Evolutionary conservation across 2,888 invertebrate genomes (phyloP).

Genomic region (Parnassius apollo): DNA sequence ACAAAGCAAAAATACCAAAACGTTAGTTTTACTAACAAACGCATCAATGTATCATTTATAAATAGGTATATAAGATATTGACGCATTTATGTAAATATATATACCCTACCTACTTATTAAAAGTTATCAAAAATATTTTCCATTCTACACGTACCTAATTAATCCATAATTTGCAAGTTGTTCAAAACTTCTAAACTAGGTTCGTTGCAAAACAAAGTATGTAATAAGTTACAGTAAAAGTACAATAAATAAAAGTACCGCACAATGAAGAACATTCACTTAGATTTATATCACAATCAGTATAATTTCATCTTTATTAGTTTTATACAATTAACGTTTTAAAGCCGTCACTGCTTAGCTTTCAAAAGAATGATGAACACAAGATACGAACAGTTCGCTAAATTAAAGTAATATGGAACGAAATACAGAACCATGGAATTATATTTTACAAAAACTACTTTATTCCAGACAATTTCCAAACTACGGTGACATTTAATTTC

Average conservation of each 20-base stretch:
- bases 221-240: not conserved
- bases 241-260: conserved; percentile 12
- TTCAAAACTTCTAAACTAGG: no score
- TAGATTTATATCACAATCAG: conserved; percentile 15
- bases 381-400: conserved; percentile 6
- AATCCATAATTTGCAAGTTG: no score
- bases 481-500: conserved; percentile 12
- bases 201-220: no score
- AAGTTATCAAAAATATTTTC: no score
- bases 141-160: no score
- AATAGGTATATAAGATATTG: no score
- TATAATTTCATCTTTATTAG: conserved; percentile 14
- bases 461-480: conserved; percentile 1
- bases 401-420: not conserved
- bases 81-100: no score
- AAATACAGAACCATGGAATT: not conserved
- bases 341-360: conserved; percentile 10
- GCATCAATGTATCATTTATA: no score
- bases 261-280: conserved; percentile 15
- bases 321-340: conserved; percentile 20
- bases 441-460: not conserved
- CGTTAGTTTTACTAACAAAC: no score
- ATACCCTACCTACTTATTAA: no score
- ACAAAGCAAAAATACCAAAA: no score
- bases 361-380: conserved; percentile 9